Conservation (phyloP, 2,888 invertebrate species). For the Dusona sp. region DNA sequence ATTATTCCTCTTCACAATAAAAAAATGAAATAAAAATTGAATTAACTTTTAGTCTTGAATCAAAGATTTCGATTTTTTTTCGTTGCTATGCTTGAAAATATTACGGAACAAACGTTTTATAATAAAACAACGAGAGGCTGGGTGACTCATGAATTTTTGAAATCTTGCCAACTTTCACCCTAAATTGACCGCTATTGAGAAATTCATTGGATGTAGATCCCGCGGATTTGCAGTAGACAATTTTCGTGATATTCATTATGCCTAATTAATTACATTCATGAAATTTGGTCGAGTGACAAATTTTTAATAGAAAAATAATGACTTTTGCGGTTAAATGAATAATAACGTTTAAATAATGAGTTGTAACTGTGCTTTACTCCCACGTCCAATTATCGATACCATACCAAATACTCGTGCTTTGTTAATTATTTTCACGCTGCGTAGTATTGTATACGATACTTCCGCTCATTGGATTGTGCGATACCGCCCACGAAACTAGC, state of each 20-base stretch:
- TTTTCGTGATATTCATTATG: not conserved
- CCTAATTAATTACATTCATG: not conserved
- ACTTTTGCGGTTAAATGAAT: constrained; percentile 11
- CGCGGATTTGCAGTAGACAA: not conserved
- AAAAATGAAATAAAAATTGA: not conserved
- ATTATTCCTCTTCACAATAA: not conserved
- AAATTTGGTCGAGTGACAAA: not conserved
- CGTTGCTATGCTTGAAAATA: not conserved
- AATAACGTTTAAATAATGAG: constrained; percentile 3
- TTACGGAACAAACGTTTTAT: constrained; percentile 43
- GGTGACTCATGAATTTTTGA: constrained; percentile 58
- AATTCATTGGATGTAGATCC: constrained; percentile 21
- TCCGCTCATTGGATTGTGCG: constrained; percentile 46
- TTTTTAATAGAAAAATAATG: not conserved
- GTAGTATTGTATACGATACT: constrained; percentile 49
- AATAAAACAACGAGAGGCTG: constrained; percentile 36
- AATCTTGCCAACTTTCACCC: constrained; percentile 32
- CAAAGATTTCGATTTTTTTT: constrained; percentile 4
- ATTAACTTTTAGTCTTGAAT: not conserved
- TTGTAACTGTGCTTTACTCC: constrained; percentile 33
- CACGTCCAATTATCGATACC: constrained; percentile 32
- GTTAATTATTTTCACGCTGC: constrained; percentile 45
- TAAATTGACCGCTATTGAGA: constrained; percentile 49
- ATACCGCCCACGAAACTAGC: constrained; percentile 51
- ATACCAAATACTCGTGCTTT: constrained; percentile 10